phyloP scores from a whole-genome alignment of 92 coral and sea anemone genomes.

The Zoanthus sansibaricus region DNA sequence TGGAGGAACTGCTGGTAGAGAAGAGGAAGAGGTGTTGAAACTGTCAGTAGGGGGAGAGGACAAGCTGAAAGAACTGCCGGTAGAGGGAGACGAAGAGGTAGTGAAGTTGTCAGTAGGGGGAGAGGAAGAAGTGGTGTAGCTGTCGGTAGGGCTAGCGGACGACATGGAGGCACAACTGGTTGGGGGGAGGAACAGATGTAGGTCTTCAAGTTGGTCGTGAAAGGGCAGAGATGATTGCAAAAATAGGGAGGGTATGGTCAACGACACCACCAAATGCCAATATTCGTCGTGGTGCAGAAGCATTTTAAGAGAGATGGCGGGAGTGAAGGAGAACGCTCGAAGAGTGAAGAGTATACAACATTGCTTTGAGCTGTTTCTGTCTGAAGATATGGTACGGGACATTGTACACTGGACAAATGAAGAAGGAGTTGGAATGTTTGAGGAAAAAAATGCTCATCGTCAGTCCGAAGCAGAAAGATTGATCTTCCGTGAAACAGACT shows the following conservation, averaged over 20 bases:
- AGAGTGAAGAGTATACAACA: not conserved
- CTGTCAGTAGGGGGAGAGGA: not conserved
- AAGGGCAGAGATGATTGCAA: not conserved
- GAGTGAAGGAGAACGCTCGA: not conserved
- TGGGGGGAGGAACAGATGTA: not conserved
- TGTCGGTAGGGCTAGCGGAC: not conserved
- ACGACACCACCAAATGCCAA: not conserved
- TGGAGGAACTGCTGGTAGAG: not conserved
- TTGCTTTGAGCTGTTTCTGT: not conserved
- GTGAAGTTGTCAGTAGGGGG: not conserved
- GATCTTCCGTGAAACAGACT: not conserved
- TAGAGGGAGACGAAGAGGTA: no score
- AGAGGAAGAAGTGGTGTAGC: no score
- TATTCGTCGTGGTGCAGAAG: not conserved
- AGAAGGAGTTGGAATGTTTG: no score
- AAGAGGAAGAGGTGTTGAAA: not conserved
- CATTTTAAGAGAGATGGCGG: not conserved
- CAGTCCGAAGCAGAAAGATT: not conserved
- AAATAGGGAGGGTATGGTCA: not conserved
- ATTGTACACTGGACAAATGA: not conserved
- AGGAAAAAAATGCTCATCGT: not conserved
- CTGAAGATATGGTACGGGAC: not conserved
- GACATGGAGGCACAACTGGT: not conserved
- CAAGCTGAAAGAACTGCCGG: not conserved
- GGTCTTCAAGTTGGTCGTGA: not conserved